These are phyloP conservation scores for Daubentonia madagascariensis DNA, from an alignment of 2,113 vertebrate genomes.

Conservation along the genomic window DNA sequence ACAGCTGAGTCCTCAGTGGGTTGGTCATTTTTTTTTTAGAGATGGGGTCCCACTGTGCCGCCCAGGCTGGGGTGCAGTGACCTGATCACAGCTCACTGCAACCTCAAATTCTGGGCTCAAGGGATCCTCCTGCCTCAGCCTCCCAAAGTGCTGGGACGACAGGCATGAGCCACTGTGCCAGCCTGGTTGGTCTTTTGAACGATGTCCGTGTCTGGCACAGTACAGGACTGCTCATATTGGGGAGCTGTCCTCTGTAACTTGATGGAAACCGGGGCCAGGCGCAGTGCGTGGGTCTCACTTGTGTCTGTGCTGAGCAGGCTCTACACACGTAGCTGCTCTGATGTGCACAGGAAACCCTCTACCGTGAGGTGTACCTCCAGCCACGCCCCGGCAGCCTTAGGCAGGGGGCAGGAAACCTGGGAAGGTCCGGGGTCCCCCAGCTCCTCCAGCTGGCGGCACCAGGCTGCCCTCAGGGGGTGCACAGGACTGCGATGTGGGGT, in stretches of 20 bases:
- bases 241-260: not conserved
- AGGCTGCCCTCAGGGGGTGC: rapidly evolving
- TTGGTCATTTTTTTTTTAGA: slow-evolving; percentile 43
- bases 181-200: slow-evolving; percentile 82
- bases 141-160: too few species aligned
- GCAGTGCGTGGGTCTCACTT: rapidly evolving
- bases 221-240: not conserved
- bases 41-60: too few species aligned
- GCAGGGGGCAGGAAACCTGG: rapidly evolving
- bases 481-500: not conserved
- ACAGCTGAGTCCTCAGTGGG: slow-evolving; percentile 85
- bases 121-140: too few species aligned
- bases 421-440: rapidly evolving
- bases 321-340: rapidly evolving
- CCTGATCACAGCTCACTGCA: too few species aligned
- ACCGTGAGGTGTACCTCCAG: not conserved
- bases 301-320: not conserved
- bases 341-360: not conserved
- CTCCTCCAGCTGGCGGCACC: too few species aligned
- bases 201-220: slow-evolving; percentile 80
- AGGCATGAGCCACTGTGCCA: too few species aligned
- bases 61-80: too few species aligned
- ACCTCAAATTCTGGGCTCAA: too few species aligned
- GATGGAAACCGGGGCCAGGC: not conserved
- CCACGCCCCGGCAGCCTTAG: not conserved